phyloP scores from a whole-genome alignment of 2,797 vertebrate species.

The Thaleichthys pacificus region DNA sequence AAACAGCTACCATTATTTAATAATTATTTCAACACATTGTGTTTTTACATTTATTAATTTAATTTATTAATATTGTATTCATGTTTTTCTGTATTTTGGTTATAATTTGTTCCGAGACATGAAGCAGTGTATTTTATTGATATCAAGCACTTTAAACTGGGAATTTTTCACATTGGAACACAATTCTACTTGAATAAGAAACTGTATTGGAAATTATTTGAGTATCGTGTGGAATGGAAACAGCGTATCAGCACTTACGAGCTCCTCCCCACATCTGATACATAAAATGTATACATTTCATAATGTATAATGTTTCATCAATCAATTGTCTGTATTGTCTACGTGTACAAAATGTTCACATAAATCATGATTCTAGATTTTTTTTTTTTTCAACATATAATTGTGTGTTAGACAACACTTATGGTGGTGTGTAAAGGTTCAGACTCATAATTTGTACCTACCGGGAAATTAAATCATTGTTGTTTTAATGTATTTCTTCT shows the following conservation, averaged over 20 bases:
- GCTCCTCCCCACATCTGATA: neutral
- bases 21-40: constrained; percentile 62
- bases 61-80: constrained; percentile 49
- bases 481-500: neutral
- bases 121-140: constrained; percentile 74
- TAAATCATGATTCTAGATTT: neutral
- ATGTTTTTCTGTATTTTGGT: constrained; percentile 44
- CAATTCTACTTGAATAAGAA: constrained; percentile 46
- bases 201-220: neutral
- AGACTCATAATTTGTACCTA: neutral
- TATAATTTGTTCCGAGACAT: constrained; percentile 51
- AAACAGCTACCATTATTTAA: constrained; percentile 72
- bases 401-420: neutral
- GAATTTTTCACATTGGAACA: constrained; percentile 66
- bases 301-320: neutral
- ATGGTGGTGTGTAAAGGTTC: neutral
- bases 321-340: neutral
- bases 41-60: constrained; percentile 73
- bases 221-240: neutral
- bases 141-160: constrained; percentile 92
- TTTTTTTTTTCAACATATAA: neutral
- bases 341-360: constrained; percentile 6
- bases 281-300: too few relatives aligned
- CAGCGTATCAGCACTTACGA: neutral
- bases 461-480: constrained; percentile 2